Conservation (phyloP, 30 jellyfish, hydroid and myxozoan species). For the Morbakka virulenta region DNA sequence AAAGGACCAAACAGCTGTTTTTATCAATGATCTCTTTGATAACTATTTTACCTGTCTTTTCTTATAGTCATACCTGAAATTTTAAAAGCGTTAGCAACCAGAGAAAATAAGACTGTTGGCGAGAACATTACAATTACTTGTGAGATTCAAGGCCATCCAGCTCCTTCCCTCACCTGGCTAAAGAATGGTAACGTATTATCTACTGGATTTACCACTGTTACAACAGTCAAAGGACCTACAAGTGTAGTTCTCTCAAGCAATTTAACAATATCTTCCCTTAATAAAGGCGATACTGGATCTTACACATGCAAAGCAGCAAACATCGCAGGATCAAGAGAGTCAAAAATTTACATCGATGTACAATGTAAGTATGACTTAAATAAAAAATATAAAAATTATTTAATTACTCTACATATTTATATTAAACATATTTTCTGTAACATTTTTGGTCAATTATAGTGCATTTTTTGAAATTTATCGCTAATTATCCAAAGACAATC, state of each 20-base stretch:
- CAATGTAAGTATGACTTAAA: conserved; percentile 24
- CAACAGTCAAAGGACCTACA: background rate
- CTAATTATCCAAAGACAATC: too few relatives aligned
- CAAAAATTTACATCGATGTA: background rate
- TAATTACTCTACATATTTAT: too few relatives aligned
- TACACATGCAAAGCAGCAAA: conserved; percentile 37
- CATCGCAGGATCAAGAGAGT: conserved; percentile 1
- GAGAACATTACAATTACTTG: conserved; percentile 29
- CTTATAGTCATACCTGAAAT: conserved; percentile 56
- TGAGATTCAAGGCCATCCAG: conserved; percentile 44
- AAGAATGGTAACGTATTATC: conserved; percentile 15
- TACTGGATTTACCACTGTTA: background rate
- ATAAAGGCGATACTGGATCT: conserved; percentile 14
- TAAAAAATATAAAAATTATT: background rate
- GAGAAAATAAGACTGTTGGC: conserved; percentile 1
- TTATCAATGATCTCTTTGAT: too few relatives aligned
- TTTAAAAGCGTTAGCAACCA: conserved; percentile 25
- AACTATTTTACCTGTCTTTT: too few relatives aligned
- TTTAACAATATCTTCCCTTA: background rate
- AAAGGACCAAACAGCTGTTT: too few relatives aligned
- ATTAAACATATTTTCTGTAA: too few relatives aligned
- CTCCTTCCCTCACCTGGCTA: conserved; percentile 37
- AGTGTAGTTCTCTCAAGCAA: background rate
- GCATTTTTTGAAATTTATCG: too few relatives aligned
- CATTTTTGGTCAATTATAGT: too few relatives aligned